These are phyloP conservation scores for Drosophila sucinea DNA, from an alignment of 1,140 invertebrate genomes.

Conservation along the genomic window DNA sequence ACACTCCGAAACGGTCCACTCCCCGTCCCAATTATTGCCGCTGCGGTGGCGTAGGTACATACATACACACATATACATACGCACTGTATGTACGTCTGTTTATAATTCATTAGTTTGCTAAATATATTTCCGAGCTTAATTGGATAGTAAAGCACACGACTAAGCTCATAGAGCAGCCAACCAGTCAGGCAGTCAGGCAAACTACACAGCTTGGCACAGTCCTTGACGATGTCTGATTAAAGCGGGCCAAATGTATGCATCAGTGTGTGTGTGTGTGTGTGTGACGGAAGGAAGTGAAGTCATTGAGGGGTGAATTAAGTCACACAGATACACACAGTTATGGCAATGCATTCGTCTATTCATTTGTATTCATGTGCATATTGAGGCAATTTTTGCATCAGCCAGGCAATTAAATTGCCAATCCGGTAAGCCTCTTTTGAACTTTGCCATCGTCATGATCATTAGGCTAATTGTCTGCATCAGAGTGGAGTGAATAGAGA, in stretches of 20 bases:
- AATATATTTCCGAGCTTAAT: constrained; percentile 75
- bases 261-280: not conserved
- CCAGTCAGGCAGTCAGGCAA: constrained; percentile 40
- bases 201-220: constrained; percentile 21
- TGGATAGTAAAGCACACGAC: constrained; percentile 61
- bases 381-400: constrained; percentile 21
- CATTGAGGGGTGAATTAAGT: constrained; percentile 22
- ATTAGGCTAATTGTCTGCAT: too few species aligned
- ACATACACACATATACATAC: not conserved
- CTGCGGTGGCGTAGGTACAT: not conserved
- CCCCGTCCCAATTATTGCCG: not conserved
- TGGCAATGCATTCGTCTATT: constrained; percentile 2
- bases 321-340: constrained; percentile 6
- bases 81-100: constrained; percentile 46
- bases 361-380: constrained; percentile 11
- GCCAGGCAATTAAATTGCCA: constrained; percentile 22
- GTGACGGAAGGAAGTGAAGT: constrained; percentile 3
- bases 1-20: too few species aligned
- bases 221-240: constrained; percentile 48
- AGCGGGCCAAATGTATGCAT: constrained; percentile 29
- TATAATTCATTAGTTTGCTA: constrained; percentile 76
- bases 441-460: not conserved
- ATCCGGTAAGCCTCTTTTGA: constrained; percentile 17
- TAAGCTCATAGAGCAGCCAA: constrained; percentile 60
- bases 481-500: too few species aligned